Conservation (phyloP, 2,888 invertebrate genomes). For the Nycteola revayana region DNA sequence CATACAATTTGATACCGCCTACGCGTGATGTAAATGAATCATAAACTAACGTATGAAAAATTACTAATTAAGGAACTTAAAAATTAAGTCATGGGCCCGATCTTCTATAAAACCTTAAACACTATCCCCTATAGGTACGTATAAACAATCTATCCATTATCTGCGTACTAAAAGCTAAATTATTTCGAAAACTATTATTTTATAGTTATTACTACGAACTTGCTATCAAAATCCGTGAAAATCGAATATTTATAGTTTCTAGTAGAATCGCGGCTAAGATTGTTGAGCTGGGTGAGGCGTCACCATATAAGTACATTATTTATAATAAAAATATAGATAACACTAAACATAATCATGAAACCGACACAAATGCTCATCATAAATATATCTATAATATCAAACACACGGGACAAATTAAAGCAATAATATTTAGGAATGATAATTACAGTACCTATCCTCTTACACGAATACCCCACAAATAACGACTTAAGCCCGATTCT, state of each 20-base stretch:
- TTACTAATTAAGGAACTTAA: constrained; percentile 63
- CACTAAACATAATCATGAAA: too few species aligned
- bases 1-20: constrained; percentile 46
- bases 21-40: constrained; percentile 35
- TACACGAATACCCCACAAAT: constrained; percentile 15
- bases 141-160: constrained; percentile 65
- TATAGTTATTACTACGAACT: constrained; percentile 44
- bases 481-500: constrained; percentile 30
- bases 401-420: constrained; percentile 25
- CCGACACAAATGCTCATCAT: too few species aligned
- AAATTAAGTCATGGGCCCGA: constrained; percentile 78
- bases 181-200: constrained; percentile 65
- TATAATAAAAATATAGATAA: too few species aligned
- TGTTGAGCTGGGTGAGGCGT: constrained; percentile 22
- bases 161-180: constrained; percentile 69
- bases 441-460: constrained; percentile 24
- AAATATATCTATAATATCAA: too few species aligned
- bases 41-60: constrained; percentile 32
- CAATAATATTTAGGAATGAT: constrained; percentile 32
- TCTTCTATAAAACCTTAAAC: constrained; percentile 70
- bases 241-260: constrained; percentile 30
- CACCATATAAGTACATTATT: constrained; percentile 7
- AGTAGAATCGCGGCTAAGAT: constrained; percentile 31
- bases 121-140: constrained; percentile 59
- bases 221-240: constrained; percentile 36